A percentile compares a stretch with the other conserved stretches of the same genome.
These are phyloP conservation scores for Mayetiola destructor DNA, from an alignment of 2,888 invertebrate species.

Conservation along the genomic window DNA sequence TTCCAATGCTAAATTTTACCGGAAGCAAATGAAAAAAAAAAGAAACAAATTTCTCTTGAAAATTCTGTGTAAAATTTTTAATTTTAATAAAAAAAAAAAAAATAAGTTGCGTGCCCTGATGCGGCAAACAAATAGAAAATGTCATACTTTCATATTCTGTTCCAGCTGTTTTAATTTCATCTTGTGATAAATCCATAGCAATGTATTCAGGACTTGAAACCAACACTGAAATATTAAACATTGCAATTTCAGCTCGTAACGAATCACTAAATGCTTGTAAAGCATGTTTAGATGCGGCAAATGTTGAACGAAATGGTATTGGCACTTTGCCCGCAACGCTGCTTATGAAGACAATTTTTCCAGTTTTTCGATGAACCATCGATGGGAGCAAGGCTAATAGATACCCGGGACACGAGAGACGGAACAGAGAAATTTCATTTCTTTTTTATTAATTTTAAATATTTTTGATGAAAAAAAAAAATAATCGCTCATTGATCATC, in stretches of 20 bases:
- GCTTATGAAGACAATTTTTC: slow-evolving; percentile 76
- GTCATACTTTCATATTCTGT: background rate
- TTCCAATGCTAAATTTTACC: slow-evolving; percentile 39
- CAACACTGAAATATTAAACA: slow-evolving; percentile 65
- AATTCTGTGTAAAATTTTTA: slow-evolving; percentile 28
- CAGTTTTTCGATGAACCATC: slow-evolving; percentile 61
- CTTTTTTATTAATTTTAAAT: no score
- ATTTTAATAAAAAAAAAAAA: slow-evolving; percentile 16
- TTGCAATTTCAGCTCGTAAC: slow-evolving; percentile 70
- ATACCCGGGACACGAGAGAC: no score
- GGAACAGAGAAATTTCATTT: background rate
- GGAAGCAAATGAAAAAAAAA: background rate
- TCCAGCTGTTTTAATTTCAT: slow-evolving; percentile 38
- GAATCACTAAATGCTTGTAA: slow-evolving; percentile 87
- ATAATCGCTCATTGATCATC: no score
- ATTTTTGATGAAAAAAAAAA: no score
- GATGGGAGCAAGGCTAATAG: slow-evolving; percentile 62
- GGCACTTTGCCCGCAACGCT: slow-evolving; percentile 88
- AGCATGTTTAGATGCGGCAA: slow-evolving; percentile 89
- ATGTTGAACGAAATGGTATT: slow-evolving; percentile 74
- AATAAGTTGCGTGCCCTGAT: slow-evolving; percentile 2
- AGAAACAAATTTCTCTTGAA: background rate
- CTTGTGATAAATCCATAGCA: slow-evolving; percentile 76
- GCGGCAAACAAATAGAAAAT: background rate
- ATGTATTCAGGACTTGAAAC: slow-evolving; percentile 81